phyloP scores from a whole-genome alignment of 2,797 vertebrate species.

The Sebastiscus albofasciatus region DNA sequence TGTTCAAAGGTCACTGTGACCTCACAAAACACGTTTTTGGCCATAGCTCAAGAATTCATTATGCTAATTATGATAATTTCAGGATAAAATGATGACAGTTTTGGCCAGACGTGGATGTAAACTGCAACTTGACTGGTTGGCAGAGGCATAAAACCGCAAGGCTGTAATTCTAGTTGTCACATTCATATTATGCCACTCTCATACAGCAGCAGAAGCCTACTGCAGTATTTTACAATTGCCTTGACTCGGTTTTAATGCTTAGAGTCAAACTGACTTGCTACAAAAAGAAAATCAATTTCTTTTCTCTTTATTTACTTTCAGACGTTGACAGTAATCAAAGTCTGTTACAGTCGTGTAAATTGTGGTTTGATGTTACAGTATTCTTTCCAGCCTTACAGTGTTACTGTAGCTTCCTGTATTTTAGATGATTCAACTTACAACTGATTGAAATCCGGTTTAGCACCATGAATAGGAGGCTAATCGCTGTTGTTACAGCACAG shows the following conservation, averaged over 20 bases:
- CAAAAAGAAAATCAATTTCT: background rate
- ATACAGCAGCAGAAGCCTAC: background rate
- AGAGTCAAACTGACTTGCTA: background rate
- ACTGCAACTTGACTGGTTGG: background rate
- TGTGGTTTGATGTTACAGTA: background rate
- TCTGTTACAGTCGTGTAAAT: background rate
- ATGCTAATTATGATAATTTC: background rate
- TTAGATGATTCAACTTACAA: background rate
- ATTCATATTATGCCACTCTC: background rate
- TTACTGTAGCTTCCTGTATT: background rate
- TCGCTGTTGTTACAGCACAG: background rate
- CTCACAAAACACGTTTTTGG: background rate
- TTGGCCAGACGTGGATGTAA: too few relatives aligned
- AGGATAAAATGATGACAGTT: background rate
- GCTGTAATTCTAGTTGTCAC: too few relatives aligned
- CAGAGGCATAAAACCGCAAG: background rate
- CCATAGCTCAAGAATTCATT: background rate
- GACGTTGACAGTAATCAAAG: background rate
- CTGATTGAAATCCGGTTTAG: background rate
- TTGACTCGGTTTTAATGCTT: background rate
- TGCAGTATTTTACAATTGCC: background rate
- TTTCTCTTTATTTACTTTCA: background rate
- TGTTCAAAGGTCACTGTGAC: background rate
- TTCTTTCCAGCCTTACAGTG: background rate
- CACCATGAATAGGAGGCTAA: background rate